Conservation (phyloP, 2,797 vertebrate genomes). For the Acrocephalus scirpaceus region DNA sequence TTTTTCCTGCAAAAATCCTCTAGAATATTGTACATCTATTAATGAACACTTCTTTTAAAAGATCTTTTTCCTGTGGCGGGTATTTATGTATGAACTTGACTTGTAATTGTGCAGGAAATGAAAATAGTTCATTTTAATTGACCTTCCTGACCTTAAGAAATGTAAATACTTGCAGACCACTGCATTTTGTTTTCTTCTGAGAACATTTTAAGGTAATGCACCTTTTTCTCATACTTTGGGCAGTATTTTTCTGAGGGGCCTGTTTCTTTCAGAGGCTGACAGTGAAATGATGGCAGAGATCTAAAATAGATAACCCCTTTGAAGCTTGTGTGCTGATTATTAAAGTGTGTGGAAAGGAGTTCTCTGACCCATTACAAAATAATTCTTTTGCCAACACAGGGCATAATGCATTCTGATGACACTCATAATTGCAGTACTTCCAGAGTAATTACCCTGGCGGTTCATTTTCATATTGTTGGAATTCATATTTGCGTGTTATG, state of each 20-base stretch:
- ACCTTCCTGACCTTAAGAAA: neutral
- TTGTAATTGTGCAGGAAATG: neutral
- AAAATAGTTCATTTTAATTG: neutral
- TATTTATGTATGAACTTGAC: neutral
- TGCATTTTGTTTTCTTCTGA: neutral
- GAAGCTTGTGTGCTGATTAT: neutral
- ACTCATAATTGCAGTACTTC: constrained; percentile 39
- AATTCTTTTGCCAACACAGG: constrained; percentile 36
- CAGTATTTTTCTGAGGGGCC: neutral
- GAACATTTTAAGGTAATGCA: neutral
- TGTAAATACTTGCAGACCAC: neutral
- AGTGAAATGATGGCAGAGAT: neutral
- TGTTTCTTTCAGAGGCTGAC: neutral
- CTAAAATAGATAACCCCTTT: neutral
- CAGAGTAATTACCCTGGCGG: constrained; percentile 22
- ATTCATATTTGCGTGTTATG: constrained; percentile 35
- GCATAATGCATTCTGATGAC: constrained; percentile 2
- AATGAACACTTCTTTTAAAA: accelerated
- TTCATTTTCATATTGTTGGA: constrained; percentile 48
- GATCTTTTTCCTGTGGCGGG: neutral
- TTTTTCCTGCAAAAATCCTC: neutral
- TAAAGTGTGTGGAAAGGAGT: neutral
- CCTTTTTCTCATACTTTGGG: neutral
- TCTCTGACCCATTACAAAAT: neutral
- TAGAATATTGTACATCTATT: neutral